phyloP scores from a whole-genome alignment of 2,113 vertebrate species.

The Zingel zingel region DNA sequence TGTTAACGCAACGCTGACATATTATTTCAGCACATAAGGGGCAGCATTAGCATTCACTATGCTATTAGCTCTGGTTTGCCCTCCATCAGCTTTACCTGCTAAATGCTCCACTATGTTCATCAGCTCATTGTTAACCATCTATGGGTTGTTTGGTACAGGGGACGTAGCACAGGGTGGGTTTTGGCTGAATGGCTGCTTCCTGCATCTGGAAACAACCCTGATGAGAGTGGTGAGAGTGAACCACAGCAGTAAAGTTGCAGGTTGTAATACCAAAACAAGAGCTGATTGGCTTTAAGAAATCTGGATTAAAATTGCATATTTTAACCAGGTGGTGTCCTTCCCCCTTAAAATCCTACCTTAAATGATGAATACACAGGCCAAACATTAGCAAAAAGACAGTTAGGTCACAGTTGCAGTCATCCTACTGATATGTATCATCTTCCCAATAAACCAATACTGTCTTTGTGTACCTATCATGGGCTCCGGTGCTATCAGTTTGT shows the following conservation, averaged over 20 bases:
- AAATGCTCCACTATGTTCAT: no score
- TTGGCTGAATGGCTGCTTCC: background rate
- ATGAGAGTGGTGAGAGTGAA: background rate
- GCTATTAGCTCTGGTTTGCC: no score
- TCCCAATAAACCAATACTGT: slow-evolving; percentile 28
- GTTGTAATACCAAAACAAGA: no score
- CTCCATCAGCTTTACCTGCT: no score
- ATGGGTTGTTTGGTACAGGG: no score
- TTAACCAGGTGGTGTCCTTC: background rate
- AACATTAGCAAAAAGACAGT: background rate
- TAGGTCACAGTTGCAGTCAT: slow-evolving; percentile 21
- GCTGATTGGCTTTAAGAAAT: background rate
- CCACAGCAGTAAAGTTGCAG: no score
- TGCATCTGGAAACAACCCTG: background rate
- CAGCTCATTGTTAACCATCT: no score
- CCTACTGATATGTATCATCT: slow-evolving; percentile 18
- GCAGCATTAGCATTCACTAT: no score
- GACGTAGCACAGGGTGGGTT: background rate
- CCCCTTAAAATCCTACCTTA: background rate
- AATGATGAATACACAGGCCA: background rate
- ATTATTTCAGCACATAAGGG: no score
- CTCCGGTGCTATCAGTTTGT: slow-evolving; percentile 30
- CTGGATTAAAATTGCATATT: background rate
- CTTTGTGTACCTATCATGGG: slow-evolving; percentile 25
- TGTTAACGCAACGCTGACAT: no score